phyloP scores from a whole-genome alignment of 2,797 vertebrate species.

The Champsocephalus gunnari region DNA sequence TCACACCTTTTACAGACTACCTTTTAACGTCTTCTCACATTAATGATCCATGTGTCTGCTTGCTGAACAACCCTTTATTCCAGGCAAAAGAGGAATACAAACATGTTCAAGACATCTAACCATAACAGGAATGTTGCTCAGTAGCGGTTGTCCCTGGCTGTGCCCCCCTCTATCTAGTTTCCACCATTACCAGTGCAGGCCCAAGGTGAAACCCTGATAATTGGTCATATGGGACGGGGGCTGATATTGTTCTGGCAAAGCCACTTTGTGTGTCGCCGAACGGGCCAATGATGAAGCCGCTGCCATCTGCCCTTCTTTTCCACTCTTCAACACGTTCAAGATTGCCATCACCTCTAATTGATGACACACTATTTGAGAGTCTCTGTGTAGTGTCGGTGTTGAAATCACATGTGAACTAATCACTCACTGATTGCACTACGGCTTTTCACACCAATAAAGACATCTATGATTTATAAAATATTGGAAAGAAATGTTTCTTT shows the following conservation, averaged over 20 bases:
- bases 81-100: conserved; percentile 5
- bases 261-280: conserved; percentile 73
- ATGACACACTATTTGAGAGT: conserved; percentile 59
- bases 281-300: conserved; percentile 73
- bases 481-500: conserved; percentile 31
- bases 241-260: conserved; percentile 79
- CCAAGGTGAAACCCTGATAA: conserved; percentile 86
- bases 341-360: conserved; percentile 69
- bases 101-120: background rate
- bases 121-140: conserved; percentile 36
- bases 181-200: conserved; percentile 58
- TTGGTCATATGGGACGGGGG: conserved; percentile 86
- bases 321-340: conserved; percentile 66
- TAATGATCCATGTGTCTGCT: conserved; percentile 33
- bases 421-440: conserved; percentile 38
- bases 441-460: conserved; percentile 27
- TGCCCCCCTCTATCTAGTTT: background rate
- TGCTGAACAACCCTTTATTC: background rate
- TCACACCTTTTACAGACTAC: conserved; percentile 44
- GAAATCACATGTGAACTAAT: conserved; percentile 47
- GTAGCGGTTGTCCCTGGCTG: conserved; percentile 65
- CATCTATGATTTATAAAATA: conserved; percentile 35
- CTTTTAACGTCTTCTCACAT: conserved; percentile 22
- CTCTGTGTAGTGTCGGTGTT: conserved; percentile 35
- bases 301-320: conserved; percentile 82